Percentiles rank a stretch among this genome's conserved stretches.
phyloP scores from a whole-genome alignment of 2,797 vertebrate species.

The Melanotaenia nigrans region DNA sequence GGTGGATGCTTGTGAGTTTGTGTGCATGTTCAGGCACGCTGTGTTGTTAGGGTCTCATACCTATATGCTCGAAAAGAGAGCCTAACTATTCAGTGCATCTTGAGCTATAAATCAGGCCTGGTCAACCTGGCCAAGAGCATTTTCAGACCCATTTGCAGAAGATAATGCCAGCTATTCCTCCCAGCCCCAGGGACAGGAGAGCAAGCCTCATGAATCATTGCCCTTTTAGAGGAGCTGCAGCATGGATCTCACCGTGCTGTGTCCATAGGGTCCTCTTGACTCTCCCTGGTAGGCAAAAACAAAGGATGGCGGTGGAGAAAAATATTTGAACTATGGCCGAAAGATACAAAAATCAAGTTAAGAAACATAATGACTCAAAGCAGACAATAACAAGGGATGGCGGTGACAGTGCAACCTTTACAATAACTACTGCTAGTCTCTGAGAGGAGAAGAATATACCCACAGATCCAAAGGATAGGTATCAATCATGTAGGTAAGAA shows the following conservation, averaged over 20 bases:
- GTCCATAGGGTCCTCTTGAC: slow-evolving; percentile 65
- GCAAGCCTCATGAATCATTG: slow-evolving; percentile 81
- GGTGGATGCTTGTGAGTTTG: slow-evolving; percentile 21
- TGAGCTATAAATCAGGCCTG: slow-evolving; percentile 83
- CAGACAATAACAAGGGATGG: slow-evolving; percentile 18
- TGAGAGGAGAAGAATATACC: neutral
- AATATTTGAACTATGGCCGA: slow-evolving; percentile 40
- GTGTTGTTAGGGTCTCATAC: slow-evolving; percentile 33
- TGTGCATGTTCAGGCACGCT: slow-evolving; percentile 45
- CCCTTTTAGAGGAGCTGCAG: slow-evolving; percentile 77
- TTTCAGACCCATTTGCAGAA: slow-evolving; percentile 84
- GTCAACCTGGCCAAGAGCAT: slow-evolving; percentile 82
- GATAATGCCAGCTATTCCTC: slow-evolving; percentile 84
- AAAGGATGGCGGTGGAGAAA: slow-evolving; percentile 36
- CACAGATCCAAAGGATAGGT: neutral
- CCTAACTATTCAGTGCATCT: slow-evolving; percentile 68
- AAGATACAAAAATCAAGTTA: slow-evolving; percentile 35
- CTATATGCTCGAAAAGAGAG: slow-evolving; percentile 55
- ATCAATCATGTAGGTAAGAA: neutral
- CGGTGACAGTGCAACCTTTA: slow-evolving; percentile 6
- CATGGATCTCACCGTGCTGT: slow-evolving; percentile 72
- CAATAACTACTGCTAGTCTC: neutral
- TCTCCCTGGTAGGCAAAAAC: slow-evolving; percentile 58
- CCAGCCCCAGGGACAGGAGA: slow-evolving; percentile 73
- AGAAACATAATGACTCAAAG: slow-evolving; percentile 16